phyloP scores from a whole-genome alignment of 2,113 vertebrate genomes.

The Oryzias melastigma region DNA sequence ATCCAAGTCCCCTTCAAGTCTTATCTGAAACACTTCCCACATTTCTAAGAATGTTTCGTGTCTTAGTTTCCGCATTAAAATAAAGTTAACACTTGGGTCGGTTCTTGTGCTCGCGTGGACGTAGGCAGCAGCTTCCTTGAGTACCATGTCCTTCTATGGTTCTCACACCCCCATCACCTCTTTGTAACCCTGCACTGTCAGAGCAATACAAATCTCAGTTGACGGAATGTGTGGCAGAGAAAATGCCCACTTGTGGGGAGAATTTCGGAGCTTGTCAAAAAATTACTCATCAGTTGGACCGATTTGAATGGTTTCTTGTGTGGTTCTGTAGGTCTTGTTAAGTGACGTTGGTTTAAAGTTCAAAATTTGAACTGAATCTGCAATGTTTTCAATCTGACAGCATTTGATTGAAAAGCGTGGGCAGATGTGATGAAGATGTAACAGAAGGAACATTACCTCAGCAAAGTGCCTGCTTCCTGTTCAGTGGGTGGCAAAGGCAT shows the following conservation, averaged over 20 bases:
- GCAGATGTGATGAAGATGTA: constrained; percentile 23
- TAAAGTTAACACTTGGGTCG: too few species aligned
- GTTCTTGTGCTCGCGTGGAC: background rate
- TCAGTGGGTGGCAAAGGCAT: constrained; percentile 44
- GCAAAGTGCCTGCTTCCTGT: constrained; percentile 52
- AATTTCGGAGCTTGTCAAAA: background rate
- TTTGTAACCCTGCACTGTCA: constrained; percentile 28
- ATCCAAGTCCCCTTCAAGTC: too few species aligned
- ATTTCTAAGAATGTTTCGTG: too few species aligned
- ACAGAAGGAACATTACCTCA: constrained; percentile 40
- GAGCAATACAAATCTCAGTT: constrained; percentile 24
- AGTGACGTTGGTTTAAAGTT: too few species aligned
- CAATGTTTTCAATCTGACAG: constrained; percentile 41
- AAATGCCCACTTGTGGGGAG: constrained; percentile 15
- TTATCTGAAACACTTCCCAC: too few species aligned
- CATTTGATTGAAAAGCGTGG: constrained; percentile 39
- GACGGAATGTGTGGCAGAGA: constrained; percentile 20
- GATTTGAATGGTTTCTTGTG: too few species aligned
- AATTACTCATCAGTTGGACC: background rate
- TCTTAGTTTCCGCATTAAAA: too few species aligned
- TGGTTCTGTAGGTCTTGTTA: too few species aligned
- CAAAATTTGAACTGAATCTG: constrained; percentile 32
- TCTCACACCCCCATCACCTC: constrained; percentile 67
- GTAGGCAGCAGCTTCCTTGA: constrained; percentile 43
- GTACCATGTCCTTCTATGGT: constrained; percentile 44